Base-by-base conservation (phyloP, 2,797 vertebrate species). In the Protosalanx chinensis region DNA sequence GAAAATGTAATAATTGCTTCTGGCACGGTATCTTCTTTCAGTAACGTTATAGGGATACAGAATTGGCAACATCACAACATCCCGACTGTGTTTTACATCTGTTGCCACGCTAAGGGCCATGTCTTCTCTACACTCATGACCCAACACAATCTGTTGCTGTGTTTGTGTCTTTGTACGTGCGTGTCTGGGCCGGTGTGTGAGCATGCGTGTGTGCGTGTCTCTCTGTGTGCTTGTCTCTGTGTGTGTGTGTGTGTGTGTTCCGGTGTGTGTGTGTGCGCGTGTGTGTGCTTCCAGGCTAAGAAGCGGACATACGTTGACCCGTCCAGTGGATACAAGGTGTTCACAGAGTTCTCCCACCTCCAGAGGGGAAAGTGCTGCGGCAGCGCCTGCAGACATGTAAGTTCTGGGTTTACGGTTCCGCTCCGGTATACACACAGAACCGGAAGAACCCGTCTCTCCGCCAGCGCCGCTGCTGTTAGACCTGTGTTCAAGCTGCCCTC, bases 301-400 rank as follows among this genome's bases (percentile, higher is more conserved):
- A 89, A 91, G 87, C 91, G 92, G 82, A 93, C 80, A 78, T 94
- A 95, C 10, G 77, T 84, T 71, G 93, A 94, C 84, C 93, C 94
- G 27, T 87, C 79, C 74, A 91, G 92, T 7, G 93, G 93, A 58
- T 92, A 80, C 82, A 66, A 84, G 76, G 94, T 92, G 81, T 88
- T 94, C 86, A 94, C 93, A 0, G 85, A 86, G 86, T 86, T 87
- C 79, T 93, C 93, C 81, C 94, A 90, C 88, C 91, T 88, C 85
- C 90, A 86, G 85, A 92, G 93, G 79, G 93, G 93, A 29, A 81
- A 74, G 57, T 94, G 94, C 85, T 93, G 93, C 3, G 95, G 93
- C 71, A 93, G 79, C 61, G 94, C 92, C 0, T 91, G 92, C 90
- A 93, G 92, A 91, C 94, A 92, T 15, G 95, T 96, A 84, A 95